These are phyloP conservation scores for Eristalis intricaria DNA, from an alignment of 2,888 invertebrate genomes.

Conservation along the genomic window DNA sequence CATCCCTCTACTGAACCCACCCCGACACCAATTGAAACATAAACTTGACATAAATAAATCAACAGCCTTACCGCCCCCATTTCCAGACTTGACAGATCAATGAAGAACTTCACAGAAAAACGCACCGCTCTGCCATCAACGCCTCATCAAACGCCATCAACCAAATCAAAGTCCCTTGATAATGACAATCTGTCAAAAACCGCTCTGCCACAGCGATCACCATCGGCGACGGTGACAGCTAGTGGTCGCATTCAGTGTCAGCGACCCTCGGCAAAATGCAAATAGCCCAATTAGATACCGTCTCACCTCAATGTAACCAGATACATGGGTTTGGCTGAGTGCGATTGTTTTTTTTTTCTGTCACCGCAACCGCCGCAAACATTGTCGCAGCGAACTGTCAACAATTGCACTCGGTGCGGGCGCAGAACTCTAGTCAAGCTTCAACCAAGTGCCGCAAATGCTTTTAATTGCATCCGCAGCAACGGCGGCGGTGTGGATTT, in stretches of 20 bases:
- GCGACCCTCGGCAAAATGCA: slow-evolving; percentile 20
- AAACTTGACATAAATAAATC: too few relatives aligned
- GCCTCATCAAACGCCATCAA: background rate
- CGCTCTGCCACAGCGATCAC: background rate
- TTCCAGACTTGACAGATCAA: background rate
- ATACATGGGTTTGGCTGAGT: background rate
- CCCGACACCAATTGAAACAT: too few relatives aligned
- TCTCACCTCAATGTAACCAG: slow-evolving; percentile 7
- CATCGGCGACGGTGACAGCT: background rate
- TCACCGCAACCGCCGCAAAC: slow-evolving; percentile 27
- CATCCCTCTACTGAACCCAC: too few relatives aligned
- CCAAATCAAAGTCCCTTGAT: background rate
- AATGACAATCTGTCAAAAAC: slow-evolving; percentile 3
- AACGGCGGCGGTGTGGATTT: slow-evolving; percentile 12
- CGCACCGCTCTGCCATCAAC: background rate
- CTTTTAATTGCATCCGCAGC: slow-evolving; percentile 34
- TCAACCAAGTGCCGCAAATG: background rate
- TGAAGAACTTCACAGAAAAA: background rate
- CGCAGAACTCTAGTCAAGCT: background rate
- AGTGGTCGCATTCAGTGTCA: slow-evolving; percentile 35
- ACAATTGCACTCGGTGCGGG: background rate
- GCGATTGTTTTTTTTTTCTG: background rate
- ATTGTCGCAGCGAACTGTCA: background rate
- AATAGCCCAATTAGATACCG: slow-evolving; percentile 9
- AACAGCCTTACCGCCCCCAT: too few relatives aligned